Evolutionary conservation across 2,888 invertebrate genomes (phyloP), one percentile per base, ranked within the genome.

Genomic region (Eledone cirrhosa): DNA sequence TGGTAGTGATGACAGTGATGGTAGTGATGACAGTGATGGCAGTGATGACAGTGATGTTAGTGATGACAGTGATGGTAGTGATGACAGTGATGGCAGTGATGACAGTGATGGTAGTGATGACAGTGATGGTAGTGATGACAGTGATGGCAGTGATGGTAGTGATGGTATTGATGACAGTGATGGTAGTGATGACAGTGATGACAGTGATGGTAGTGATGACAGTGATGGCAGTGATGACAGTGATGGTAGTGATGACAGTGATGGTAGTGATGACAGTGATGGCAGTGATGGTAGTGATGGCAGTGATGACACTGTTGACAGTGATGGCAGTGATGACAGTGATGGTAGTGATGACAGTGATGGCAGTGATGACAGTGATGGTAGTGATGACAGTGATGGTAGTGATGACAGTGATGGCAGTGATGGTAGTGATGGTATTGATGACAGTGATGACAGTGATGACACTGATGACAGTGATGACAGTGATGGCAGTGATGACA

Each of bases 41-140:
- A 65, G 19, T 69, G n/a, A n/a, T n/a, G n/a, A n/a, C n/a, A n/a
- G n/a, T n/a, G n/a, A n/a, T n/a, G n/a, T n/a, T n/a, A n/a, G n/a
- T n/a, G 53, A 53, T 77, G 65, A 67, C 41, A 78, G 78, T 78
- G 65, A 67, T 78, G 65, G 78, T 48, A 78, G 78, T 78, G 31
- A 53, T 78, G 41, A 41, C 48, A 78, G 78, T 78, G 41, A 41
- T 78, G 65, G 76, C 48, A 78, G 78, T 78, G 65, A 67, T 78
- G 41, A 53, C 41, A 78, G 78, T 78, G 41, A 67, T 47, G 65
- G 76, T 48, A 29, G 76, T 41, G 27, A 29, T 19, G 16, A 29
- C 16, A 72, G 24, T 27, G 72, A 19, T 19, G 72, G 19, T 19
- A 29, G 31, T 24, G 78, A 77, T 24, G 74, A 14, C 48, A 67